phyloP scores from a whole-genome alignment of 2,797 vertebrate species.

The Coregonus sp. region DNA sequence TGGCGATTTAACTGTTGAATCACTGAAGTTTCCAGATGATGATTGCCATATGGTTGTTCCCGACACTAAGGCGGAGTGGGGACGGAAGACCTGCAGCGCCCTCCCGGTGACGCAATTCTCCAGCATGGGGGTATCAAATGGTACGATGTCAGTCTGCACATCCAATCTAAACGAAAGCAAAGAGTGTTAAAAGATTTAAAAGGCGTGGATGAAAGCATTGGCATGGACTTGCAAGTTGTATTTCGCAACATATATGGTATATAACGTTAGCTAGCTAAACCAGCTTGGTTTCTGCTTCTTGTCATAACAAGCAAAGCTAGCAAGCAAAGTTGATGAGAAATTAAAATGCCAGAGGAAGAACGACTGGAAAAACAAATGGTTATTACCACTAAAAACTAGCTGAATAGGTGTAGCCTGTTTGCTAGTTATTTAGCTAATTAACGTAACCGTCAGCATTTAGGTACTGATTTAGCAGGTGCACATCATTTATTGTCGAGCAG shows the following conservation, averaged over 20 bases:
- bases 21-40: constrained; percentile 63
- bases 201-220: neutral
- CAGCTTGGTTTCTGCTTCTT: neutral
- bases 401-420: neutral
- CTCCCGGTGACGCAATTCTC: constrained; percentile 78
- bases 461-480: no score
- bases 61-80: constrained; percentile 60
- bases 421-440: neutral
- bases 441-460: neutral
- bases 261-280: neutral
- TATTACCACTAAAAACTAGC: neutral
- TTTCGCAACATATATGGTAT: neutral
- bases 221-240: neutral
- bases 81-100: constrained; percentile 75
- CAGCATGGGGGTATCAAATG: constrained; percentile 61
- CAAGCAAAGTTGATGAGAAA: neutral
- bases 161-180: constrained; percentile 51
- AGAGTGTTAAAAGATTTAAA: constrained; percentile 2
- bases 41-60: constrained; percentile 68
- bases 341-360: neutral
- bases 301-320: neutral
- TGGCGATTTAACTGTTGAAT: constrained; percentile 58
- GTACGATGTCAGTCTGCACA: constrained; percentile 52
- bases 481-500: no score
- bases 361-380: neutral